Percentiles rank a stretch among this genome's conserved stretches.
phyloP scores from a whole-genome alignment of 2,888 invertebrate species.

The Ophonus ardosiacus region DNA sequence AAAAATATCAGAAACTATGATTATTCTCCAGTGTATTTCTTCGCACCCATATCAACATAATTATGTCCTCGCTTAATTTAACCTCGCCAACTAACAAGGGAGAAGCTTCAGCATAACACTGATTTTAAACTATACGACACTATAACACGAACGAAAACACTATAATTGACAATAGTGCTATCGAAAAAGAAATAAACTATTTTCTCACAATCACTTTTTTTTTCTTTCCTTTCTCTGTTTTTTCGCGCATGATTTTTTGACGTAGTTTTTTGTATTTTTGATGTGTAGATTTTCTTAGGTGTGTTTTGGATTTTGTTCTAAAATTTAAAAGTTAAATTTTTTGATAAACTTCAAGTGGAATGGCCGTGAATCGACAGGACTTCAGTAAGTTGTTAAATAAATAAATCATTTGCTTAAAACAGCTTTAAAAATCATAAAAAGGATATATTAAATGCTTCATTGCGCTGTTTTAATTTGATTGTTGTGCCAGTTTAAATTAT shows the following conservation, averaged over 20 bases:
- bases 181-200: conserved; percentile 56
- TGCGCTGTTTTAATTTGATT: conserved; percentile 22
- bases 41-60: neutral
- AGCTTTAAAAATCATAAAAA: conserved; percentile 22
- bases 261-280: conserved; percentile 32
- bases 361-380: neutral
- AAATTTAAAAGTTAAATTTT: conserved; percentile 26
- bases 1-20: neutral
- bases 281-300: conserved; percentile 29
- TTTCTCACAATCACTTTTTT: conserved; percentile 57
- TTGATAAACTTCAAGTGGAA: conserved; percentile 17
- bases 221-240: conserved; percentile 33
- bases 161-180: conserved; percentile 66
- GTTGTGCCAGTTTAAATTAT: conserved; percentile 36
- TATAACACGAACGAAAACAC: conserved; percentile 62
- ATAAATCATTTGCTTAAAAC: conserved; percentile 57
- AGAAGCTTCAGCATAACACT: conserved; percentile 60
- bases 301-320: conserved; percentile 31
- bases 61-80: conserved; percentile 40
- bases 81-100: conserved; percentile 60
- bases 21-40: neutral
- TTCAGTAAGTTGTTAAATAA: conserved; percentile 52
- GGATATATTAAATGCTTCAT: conserved; percentile 29
- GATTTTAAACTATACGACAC: conserved; percentile 36
- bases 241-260: conserved; percentile 38